A percentile compares a stretch with the other conserved stretches of the same genome.
phyloP scores from a whole-genome alignment of 2,888 invertebrate genomes.

The Ferdinandea cuprea region DNA sequence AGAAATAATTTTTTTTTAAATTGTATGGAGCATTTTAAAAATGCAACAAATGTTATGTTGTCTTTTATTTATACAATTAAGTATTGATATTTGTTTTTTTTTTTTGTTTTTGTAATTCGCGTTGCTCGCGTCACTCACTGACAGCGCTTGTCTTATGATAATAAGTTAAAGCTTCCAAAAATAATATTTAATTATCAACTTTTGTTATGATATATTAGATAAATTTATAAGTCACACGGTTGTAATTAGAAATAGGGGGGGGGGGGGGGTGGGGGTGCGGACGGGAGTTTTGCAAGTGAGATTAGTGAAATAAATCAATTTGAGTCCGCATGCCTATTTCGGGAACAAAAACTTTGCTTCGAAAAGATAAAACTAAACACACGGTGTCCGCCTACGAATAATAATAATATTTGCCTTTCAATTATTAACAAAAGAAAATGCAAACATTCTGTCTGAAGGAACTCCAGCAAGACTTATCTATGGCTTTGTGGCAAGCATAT shows the following conservation, averaged over 20 bases:
- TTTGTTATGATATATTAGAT: constrained; percentile 27
- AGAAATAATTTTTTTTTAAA: constrained; percentile 29
- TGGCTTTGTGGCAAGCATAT: constrained; percentile 29
- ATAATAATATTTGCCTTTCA: constrained; percentile 32
- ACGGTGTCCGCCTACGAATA: not conserved
- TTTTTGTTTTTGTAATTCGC: too few relatives aligned
- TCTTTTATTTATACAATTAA: not conserved
- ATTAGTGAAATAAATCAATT: constrained; percentile 3
- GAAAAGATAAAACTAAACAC: constrained; percentile 14
- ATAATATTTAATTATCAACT: constrained; percentile 44
- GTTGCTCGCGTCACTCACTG: not conserved
- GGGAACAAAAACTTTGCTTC: not conserved
- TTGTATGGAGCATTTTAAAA: constrained; percentile 15
- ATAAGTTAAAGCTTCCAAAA: constrained; percentile 29
- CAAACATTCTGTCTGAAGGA: not conserved
- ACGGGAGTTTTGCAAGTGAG: constrained; percentile 26
- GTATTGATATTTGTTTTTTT: too few relatives aligned
- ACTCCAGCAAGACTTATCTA: constrained; percentile 36
- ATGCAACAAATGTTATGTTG: not conserved
- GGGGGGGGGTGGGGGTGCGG: too few relatives aligned
- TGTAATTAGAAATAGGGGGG: constrained; percentile 1
- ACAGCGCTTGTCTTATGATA: constrained; percentile 19
- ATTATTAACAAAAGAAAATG: constrained; percentile 2
- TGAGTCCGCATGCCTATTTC: constrained; percentile 10
- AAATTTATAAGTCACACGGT: constrained; percentile 15